A percentile compares a stretch with the other conserved stretches of the same genome.
Conservation (phyloP, 2,888 invertebrate species). For the Matsumyia berberina region DNA sequence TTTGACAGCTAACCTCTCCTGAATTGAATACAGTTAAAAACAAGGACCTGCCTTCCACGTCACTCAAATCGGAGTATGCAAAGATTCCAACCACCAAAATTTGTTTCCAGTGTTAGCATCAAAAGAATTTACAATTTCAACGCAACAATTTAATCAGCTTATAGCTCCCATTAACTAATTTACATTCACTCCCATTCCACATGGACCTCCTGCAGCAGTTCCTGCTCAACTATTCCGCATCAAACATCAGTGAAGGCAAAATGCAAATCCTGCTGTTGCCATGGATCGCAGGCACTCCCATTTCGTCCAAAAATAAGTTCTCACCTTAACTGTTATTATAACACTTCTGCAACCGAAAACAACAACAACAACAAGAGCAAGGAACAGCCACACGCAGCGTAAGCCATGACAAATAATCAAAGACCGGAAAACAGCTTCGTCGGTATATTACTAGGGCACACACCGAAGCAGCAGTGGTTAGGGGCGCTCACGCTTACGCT, state of each 20-base stretch:
- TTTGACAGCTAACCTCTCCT: no score
- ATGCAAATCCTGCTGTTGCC: slow-evolving; percentile 52
- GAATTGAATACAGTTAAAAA: no score
- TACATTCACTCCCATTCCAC: slow-evolving; percentile 6
- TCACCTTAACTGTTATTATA: slow-evolving; percentile 65
- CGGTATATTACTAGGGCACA: neutral
- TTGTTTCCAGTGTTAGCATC: no score
- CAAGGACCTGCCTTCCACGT: no score
- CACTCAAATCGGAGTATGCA: no score
- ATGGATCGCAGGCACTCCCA: slow-evolving; percentile 12
- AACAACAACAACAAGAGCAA: slow-evolving; percentile 22
- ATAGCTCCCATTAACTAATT: slow-evolving; percentile 59
- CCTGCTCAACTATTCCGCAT: slow-evolving; percentile 9
- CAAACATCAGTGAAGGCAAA: slow-evolving; percentile 43
- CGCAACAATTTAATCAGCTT: slow-evolving; percentile 1
- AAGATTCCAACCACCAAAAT: no score
- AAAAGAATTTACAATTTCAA: neutral
- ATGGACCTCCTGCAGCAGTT: neutral
- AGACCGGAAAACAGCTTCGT: slow-evolving; percentile 6
- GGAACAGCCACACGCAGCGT: neutral
- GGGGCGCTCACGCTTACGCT: neutral
- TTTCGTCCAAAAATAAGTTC: slow-evolving; percentile 50
- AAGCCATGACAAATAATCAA: slow-evolving; percentile 41
- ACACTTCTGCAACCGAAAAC: slow-evolving; percentile 55
- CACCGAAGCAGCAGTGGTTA: no score